Base-by-base conservation (phyloP, 2,797 vertebrate species). In the Macrochelys suwanniensis region DNA sequence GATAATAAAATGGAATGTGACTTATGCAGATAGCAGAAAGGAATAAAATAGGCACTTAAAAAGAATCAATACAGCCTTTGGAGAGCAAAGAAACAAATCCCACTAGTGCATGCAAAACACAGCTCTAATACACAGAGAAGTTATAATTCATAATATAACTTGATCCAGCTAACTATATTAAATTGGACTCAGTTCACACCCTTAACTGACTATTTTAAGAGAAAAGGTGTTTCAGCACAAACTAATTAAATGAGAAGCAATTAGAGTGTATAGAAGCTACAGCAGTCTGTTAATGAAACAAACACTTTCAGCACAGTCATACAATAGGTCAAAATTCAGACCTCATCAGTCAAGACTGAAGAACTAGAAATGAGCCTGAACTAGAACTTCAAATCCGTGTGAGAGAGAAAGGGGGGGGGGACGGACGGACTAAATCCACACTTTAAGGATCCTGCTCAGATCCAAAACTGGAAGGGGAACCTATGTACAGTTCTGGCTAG, bases 1-100 rank as follows among this genome's bases (percentile, higher is more conserved):
- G 95, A 93, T 88, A 89, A 79, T 88, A 16, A 23, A 61, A 87
- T 59, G 68, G 49, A 94, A 93, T 31, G 47, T 81, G 68, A 80
- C 54, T 31, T 47, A 76, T 28, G 26, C 37, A 80, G 15, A 26
- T 1, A 31, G 23, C 1, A 42, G 86, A 92, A 87, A 11, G 31
- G 7, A 2, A 77, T 47, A 76, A 76, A 45, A 25, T 11, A 54
- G 9, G 26, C 3, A 86, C 84, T 61, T 86, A 76, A 88, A 92
- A 90, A n/a, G 1, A 57, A 89, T 15, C 4, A 51, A 6, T 57
- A 54, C 0, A n/a, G 49, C 59, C 65, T 76, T 80, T 53, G 33
- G 26, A 94, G 87, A 77, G 83, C n/a, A 65, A 85, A 8, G 53
- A 82, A 94, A 54, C 2, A 77, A 94, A 90, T 83, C 0, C 0